These are phyloP conservation scores for Semnornis frantzii DNA, from an alignment of 2,113 vertebrate species.

Conservation along the genomic window DNA sequence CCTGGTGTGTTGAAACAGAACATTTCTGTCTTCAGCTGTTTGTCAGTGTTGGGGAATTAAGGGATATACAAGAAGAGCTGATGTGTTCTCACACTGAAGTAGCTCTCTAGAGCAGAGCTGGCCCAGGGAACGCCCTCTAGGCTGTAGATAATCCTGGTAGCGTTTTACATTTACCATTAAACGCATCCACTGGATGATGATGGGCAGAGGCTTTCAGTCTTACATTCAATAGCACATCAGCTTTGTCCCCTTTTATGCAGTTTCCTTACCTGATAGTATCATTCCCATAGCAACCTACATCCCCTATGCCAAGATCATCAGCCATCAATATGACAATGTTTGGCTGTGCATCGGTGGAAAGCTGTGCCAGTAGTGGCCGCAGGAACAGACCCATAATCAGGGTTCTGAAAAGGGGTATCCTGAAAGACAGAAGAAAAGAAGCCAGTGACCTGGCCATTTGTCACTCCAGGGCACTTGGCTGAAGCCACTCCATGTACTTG, in stretches of 20 bases:
- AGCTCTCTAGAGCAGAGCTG: background rate
- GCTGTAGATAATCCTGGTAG: background rate
- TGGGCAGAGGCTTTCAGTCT: background rate
- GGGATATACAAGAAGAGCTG: background rate
- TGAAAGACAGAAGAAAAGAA: constrained; percentile 45
- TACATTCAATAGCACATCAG: background rate
- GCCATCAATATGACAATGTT: constrained; percentile 89
- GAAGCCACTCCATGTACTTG: background rate
- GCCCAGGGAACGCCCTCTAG: background rate
- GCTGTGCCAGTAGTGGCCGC: background rate
- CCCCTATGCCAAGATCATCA: constrained; percentile 93
- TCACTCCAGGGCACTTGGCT: accelerated
- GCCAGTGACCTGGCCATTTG: background rate
- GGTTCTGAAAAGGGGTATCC: background rate
- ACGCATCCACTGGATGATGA: background rate
- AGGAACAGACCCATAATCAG: constrained; percentile 7
- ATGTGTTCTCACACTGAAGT: background rate
- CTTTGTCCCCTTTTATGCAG: background rate
- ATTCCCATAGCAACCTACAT: constrained; percentile 92
- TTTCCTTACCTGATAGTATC: constrained; percentile 81
- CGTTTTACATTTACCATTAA: background rate
- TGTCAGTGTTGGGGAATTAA: background rate
- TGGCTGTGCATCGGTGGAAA: constrained; percentile 57
- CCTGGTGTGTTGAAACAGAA: background rate
- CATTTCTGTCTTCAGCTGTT: background rate